phyloP scores from a whole-genome alignment of 2,888 invertebrate species.

The Acanthoscelides obtectus region DNA sequence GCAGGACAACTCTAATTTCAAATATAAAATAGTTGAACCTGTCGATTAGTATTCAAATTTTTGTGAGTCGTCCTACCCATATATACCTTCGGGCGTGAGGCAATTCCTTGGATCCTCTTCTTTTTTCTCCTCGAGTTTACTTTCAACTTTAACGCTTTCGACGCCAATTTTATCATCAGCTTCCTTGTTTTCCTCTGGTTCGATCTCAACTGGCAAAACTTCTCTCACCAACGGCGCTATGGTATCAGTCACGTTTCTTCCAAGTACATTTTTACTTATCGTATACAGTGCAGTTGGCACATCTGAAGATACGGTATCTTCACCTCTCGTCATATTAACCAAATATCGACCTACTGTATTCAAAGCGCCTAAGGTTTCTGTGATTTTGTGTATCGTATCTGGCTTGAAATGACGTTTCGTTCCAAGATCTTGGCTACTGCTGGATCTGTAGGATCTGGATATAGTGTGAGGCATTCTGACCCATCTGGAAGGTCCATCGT shows the following conservation, averaged over 20 bases:
- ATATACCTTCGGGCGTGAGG: conserved; percentile 74
- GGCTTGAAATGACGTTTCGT: conserved; percentile 42
- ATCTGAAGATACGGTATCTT: conserved; percentile 48
- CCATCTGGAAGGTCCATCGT: conserved; percentile 28
- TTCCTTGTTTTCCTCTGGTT: conserved; percentile 18
- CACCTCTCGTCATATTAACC: conserved; percentile 69
- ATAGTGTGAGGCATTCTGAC: conserved; percentile 30
- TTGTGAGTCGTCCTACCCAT: conserved; percentile 50
- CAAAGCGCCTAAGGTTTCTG: conserved; percentile 69
- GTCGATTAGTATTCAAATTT: conserved; percentile 5
- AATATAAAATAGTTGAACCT: neutral
- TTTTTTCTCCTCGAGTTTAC: conserved; percentile 39
- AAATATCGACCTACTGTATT: conserved; percentile 83
- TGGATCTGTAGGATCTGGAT: conserved; percentile 3
- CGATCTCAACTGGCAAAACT: conserved; percentile 34
- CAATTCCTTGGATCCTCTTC: conserved; percentile 61
- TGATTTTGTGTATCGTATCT: conserved; percentile 50
- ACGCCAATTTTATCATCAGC: conserved; percentile 33
- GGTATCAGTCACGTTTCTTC: conserved; percentile 74
- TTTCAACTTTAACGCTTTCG: conserved; percentile 37
- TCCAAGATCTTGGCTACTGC: conserved; percentile 25
- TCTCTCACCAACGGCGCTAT: conserved; percentile 68
- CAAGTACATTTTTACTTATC: conserved; percentile 74
- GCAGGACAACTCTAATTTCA: no score
- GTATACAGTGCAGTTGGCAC: conserved; percentile 73